Percentiles rank a stretch among this genome's conserved stretches.
These are phyloP conservation scores for Agrilus planipennis DNA, from an alignment of 1,140 invertebrate genomes.

Conservation along the genomic window DNA sequence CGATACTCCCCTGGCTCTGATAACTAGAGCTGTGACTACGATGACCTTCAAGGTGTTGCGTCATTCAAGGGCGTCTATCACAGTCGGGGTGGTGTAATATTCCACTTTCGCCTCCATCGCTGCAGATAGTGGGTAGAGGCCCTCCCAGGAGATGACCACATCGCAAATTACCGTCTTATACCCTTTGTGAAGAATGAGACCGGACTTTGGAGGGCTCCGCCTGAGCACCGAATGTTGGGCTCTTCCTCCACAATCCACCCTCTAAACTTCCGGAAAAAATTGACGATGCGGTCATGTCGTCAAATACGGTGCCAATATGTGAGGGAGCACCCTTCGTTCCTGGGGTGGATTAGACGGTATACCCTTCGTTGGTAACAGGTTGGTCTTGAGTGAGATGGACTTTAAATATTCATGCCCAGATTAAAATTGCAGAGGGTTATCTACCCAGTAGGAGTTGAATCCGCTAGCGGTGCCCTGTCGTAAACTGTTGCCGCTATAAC, in stretches of 20 bases:
- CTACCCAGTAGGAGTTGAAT: background rate
- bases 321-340: constrained; percentile 5
- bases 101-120: background rate
- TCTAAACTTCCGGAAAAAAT: constrained; percentile 33
- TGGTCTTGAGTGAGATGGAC: constrained; percentile 8
- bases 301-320: constrained; percentile 8
- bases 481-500: constrained; percentile 8
- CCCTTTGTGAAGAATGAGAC: constrained; percentile 4
- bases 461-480: background rate
- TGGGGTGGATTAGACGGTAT: constrained; percentile 9
- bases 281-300: constrained; percentile 7
- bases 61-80: background rate
- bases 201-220: constrained; percentile 6
- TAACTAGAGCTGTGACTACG: background rate
- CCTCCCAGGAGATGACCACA: constrained; percentile 8
- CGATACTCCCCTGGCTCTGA: background rate
- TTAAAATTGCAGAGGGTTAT: constrained; percentile 5
- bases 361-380: constrained; percentile 12
- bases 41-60: background rate
- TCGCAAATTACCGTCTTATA: constrained; percentile 6
- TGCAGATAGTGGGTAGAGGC: background rate
- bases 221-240: constrained; percentile 5
- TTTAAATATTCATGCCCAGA: constrained; percentile 2
- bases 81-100: background rate
- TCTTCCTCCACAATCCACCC: constrained; percentile 23